Evolutionary conservation across 2,113 vertebrate species (phyloP), one percentile per base, ranked within the genome.

Genomic region (Myiozetetes cayanensis): DNA sequence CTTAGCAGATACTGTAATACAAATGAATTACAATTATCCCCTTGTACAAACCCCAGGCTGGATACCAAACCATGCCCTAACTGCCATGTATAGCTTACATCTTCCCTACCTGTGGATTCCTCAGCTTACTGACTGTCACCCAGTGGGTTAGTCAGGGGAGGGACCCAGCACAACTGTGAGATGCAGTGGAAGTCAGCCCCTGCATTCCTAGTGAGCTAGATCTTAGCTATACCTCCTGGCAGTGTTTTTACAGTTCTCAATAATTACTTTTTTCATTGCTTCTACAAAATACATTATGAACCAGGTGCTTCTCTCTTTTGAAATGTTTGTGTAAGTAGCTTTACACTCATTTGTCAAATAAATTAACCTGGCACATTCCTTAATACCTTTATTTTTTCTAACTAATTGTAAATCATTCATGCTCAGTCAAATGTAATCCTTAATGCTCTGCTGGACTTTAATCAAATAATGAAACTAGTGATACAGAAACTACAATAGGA

Each of bases 371-470:
- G 35, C 33, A 88, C 66, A 50, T 86, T 96, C 68, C 68, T 92
- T 97, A 96, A 95, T 95, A 70, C 87, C 67, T 88, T 85, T 89
- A 71, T 95, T 92, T 81, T 94, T 90, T 58, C 77, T 78, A 56
- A 85, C 87, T 89, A 88, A 93, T 85, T 85, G 75, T 79, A 86
- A 93, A 85, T 88, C 93, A 94, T 89, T 96, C 89, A 93, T 83
- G 82, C 89, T 85, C 66, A 52, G 68, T 52, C 82, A 91, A 96
- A 95, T 85, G 77, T 72, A 96, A 95, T 95, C 90, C 78, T 94
- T 87, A 87, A 88, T 89, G 93, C 90, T 90, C 79, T 85, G 56
- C 30, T 96, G 93, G 75, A 70, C 66, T 73, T 93, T 80, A 93
- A 96, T 93, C 67, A 91, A 93, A 94, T 91, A 75, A 87, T 95